Evolutionary conservation across 1,140 invertebrate genomes (phyloP), one percentile per base, ranked within the genome.

Genomic region (Hesperophylax magnus): DNA sequence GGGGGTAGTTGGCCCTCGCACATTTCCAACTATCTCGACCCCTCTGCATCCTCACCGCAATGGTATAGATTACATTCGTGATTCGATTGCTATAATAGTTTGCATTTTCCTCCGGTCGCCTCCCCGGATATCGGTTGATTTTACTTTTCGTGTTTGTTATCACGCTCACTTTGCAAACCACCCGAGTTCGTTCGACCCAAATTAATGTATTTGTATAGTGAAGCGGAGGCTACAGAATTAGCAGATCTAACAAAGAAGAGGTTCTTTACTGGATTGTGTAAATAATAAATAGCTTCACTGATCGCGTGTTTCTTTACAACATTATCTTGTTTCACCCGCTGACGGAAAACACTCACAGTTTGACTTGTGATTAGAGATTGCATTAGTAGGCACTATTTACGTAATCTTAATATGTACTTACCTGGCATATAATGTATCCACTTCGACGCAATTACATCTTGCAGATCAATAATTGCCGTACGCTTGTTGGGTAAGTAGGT

Each of bases 51-150:
- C 34, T 76, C 27, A 6, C 31, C 24, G n/a, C 60, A 60, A 75
- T 75, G n/a, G 74, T 18, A 76, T 76, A 31, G 54, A 76, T 76
- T 76, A 61, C 56, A 39, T 76, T 58, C 72, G 54, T 76, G 24
- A 76, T 76, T 76, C 56, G 72, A 76, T 76, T 76, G 54, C 74
- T 61, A 47, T 61, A 61, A 76, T 61, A 1, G 54, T 60, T 58
- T 58, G 54, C 54, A 61, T 61, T 61, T 61, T 61, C 74, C 34
- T 34, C 34, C 52, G 52, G 53, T 47, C 31, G 22, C 47, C 52
- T 72, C 39, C 8, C 47, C 69, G 47, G 52, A 56, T 72, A 72
- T 72, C 52, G 52, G 69, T 27, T 27, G 18, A 72, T 72, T 72
- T 67, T 67, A 47, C 24, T 67, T 67, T 15, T 56, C 69, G 69